Conservation (phyloP, 2,113 vertebrate species). For the Corythaixoides concolor region DNA sequence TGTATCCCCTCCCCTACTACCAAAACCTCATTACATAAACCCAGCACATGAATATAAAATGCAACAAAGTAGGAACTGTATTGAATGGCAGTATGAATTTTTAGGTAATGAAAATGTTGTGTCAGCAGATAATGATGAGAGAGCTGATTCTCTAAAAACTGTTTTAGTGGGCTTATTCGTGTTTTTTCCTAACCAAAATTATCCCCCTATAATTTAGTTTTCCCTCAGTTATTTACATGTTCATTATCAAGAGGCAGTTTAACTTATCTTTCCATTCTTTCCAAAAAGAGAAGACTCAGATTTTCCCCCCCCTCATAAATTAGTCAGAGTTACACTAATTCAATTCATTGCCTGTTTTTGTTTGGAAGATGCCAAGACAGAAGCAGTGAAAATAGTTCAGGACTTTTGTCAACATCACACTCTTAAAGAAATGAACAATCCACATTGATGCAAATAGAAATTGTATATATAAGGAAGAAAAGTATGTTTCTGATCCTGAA, state of each 20-base stretch:
- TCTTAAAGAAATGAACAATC: background rate
- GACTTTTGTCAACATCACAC: background rate
- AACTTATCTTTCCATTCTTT: background rate
- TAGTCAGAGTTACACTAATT: background rate
- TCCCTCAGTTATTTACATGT: background rate
- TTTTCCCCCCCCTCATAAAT: accelerated
- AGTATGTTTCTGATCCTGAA: accelerated
- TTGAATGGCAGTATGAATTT: background rate
- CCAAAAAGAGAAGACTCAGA: background rate
- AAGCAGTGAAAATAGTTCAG: background rate
- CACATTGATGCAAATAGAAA: background rate
- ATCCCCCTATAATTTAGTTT: background rate
- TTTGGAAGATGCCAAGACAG: background rate
- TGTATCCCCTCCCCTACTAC: no score
- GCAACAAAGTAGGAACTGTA: background rate
- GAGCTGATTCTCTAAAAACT: background rate
- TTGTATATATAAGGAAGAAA: background rate
- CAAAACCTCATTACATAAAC: no score
- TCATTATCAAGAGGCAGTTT: background rate
- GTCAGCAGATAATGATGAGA: background rate
- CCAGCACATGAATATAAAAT: background rate
- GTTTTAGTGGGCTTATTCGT: background rate
- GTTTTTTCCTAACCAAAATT: background rate
- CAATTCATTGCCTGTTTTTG: background rate
- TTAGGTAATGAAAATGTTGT: background rate